Percentiles rank a stretch among this genome's conserved stretches.
Evolutionary conservation across 2,888 invertebrate species (phyloP).

Genomic region (Druceiella hillmani): DNA sequence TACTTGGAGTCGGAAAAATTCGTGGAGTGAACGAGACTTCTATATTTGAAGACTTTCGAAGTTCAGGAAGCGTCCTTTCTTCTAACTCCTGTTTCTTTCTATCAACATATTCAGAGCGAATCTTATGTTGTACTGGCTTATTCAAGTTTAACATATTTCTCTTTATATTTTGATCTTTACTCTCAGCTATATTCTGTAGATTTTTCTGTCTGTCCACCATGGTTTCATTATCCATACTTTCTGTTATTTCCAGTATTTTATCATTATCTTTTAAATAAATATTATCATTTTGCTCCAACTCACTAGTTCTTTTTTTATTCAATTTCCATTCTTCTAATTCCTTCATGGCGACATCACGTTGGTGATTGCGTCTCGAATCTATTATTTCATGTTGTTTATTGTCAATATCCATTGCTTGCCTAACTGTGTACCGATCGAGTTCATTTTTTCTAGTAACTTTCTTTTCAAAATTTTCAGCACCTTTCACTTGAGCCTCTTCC

Average conservation of each 20-base stretch:
- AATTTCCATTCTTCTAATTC: conserved; percentile 59
- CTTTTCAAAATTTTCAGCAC: conserved; percentile 50
- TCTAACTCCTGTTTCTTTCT: conserved; percentile 36
- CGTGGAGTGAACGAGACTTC: conserved; percentile 68
- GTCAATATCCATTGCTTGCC: conserved; percentile 47
- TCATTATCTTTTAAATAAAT: conserved; percentile 8
- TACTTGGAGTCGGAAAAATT: conserved; percentile 73
- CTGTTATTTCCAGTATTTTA: conserved; percentile 7
- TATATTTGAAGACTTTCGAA: conserved; percentile 54
- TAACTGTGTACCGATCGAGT: conserved; percentile 50
- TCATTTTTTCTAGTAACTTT: conserved; percentile 47
- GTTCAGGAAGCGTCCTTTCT: conserved; percentile 45
- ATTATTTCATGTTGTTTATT: conserved; percentile 53
- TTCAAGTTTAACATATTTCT: conserved; percentile 11
- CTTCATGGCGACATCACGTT: conserved; percentile 58
- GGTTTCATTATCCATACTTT: conserved; percentile 14
- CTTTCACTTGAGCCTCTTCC: conserved; percentile 49
- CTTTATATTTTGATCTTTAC: conserved; percentile 27
- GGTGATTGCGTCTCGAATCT: conserved; percentile 55
- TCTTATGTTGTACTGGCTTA: conserved; percentile 19
- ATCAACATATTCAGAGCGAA: conserved; percentile 34
- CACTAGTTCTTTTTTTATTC: conserved; percentile 24
- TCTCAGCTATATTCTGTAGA: conserved; percentile 19
- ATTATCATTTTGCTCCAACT: conserved; percentile 30
- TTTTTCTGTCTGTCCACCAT: conserved; percentile 18